Evolutionary conservation across 2,797 vertebrate species (phyloP), one percentile per base, ranked within the genome.

Genomic region (Varecia variegata): DNA sequence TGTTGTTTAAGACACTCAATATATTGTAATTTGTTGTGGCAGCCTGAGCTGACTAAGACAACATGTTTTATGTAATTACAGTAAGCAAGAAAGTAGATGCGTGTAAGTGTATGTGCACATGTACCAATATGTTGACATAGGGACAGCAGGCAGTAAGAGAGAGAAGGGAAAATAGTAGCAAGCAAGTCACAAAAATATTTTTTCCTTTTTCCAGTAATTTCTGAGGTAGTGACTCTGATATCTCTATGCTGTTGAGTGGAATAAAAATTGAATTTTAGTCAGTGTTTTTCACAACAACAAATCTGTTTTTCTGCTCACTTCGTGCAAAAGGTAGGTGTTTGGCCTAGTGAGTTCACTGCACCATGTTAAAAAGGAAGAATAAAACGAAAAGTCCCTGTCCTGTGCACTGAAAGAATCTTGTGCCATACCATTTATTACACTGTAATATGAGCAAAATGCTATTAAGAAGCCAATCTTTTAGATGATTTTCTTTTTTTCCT

Each of bases 351-450:
- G 97, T 97, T 97, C 85, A 81, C 14, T 20, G n/a, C 35, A 81
- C 94, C 67, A 20, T 87, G 60, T 83, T 95, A 96, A 76, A 95
- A 97, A 97, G 81, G 92, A 97, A 98, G 84, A 97, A 97, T 97
- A 95, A 97, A 97, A 97, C 94, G 94, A 97, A 96, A 85, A 97
- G 47, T 73, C 56, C 82, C 90, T 96, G 92, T 76, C 54, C 94
- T 95, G 68, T 94, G 76, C 87, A 87, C 32, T 73, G 81, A 67
- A 93, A 95, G 82, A 92, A 38, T n/a, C 58, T 45, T 80, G 47
- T 1, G 40, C 76, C 73, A 0, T 60, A 27, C 81, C 88, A 94
- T 95, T 97, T 96, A 93, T 97, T 97, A 95, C 52, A 11, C 54
- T n/a, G 5, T 7, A 65, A 89, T 95, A 87, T 84, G 62, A 77